These are phyloP conservation scores for Rhyacophila brunnea DNA, from an alignment of 1,140 invertebrate genomes.

Conservation along the genomic window DNA sequence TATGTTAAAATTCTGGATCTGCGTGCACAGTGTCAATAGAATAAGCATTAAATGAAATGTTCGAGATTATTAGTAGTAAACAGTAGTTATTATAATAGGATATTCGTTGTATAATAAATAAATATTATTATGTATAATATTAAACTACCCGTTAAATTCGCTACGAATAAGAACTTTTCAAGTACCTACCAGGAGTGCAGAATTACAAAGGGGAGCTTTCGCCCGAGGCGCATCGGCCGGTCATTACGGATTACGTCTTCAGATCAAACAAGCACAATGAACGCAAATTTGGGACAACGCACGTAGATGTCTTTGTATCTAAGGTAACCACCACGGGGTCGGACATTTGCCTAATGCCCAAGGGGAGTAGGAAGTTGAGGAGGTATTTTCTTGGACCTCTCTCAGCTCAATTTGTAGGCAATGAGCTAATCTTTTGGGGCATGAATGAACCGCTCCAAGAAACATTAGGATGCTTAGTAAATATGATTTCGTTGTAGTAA, in stretches of 20 bases:
- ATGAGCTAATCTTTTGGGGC: slow-evolving; percentile 7
- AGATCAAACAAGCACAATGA: slow-evolving; percentile 37
- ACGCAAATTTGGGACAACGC: slow-evolving; percentile 33
- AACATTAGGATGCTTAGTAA: not conserved
- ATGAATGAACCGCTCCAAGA: slow-evolving; percentile 5
- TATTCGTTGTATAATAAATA: too few species aligned
- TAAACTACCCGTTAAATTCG: slow-evolving; percentile 1
- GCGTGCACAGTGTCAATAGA: too few species aligned
- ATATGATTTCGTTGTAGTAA: not conserved
- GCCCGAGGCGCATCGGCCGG: slow-evolving; percentile 26
- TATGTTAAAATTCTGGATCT: too few species aligned
- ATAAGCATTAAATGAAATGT: too few species aligned
- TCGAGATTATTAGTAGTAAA: too few species aligned
- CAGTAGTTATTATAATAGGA: too few species aligned
- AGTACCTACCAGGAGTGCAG: slow-evolving; percentile 22
- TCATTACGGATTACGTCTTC: slow-evolving; percentile 37
- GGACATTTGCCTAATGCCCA: slow-evolving; percentile 31
- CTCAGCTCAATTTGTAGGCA: slow-evolving; percentile 3
- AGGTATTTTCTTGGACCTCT: too few species aligned
- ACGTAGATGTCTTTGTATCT: slow-evolving; percentile 26
- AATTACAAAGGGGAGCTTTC: slow-evolving; percentile 21
- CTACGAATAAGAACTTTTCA: slow-evolving; percentile 16
- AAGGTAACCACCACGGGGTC: slow-evolving; percentile 24
- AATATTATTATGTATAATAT: too few species aligned
- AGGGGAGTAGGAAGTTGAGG: too few species aligned